phyloP scores from a whole-genome alignment of 2,888 invertebrate genomes.

The Yponomeuta cagnagella region DNA sequence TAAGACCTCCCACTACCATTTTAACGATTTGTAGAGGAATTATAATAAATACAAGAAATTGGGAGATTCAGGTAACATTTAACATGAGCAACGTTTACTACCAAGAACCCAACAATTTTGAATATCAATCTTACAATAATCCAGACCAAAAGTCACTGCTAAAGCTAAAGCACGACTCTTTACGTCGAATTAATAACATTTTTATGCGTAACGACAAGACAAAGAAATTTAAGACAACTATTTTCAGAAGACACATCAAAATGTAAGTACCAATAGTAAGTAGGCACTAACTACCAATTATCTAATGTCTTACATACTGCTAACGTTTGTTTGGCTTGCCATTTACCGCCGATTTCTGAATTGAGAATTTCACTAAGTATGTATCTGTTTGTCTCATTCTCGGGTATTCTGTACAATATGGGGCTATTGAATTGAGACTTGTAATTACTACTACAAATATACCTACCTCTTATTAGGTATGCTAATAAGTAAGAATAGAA shows the following conservation, averaged over 20 bases:
- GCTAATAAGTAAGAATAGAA: too few species aligned
- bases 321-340: too few species aligned
- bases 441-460: too few species aligned
- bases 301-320: not conserved
- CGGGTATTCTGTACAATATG: too few species aligned
- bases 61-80: conserved; percentile 22
- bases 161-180: conserved; percentile 36
- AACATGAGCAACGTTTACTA: conserved; percentile 56
- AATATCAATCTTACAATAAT: conserved; percentile 32
- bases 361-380: too few species aligned
- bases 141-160: not conserved
- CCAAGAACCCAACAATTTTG: conserved; percentile 38
- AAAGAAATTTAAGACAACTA: conserved; percentile 55
- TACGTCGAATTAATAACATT: conserved; percentile 42
- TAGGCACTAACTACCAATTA: not conserved
- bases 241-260: conserved; percentile 49
- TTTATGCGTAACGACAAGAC: conserved; percentile 54
- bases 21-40: conserved; percentile 2
- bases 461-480: too few species aligned
- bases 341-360: too few species aligned
- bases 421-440: too few species aligned
- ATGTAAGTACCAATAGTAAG: conserved; percentile 50
- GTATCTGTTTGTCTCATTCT: too few species aligned
- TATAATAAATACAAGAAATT: conserved; percentile 2
- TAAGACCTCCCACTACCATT: conserved; percentile 38